Evolutionary conservation across 2,888 invertebrate species (phyloP), one percentile per base, ranked within the genome.

Genomic region (Drosophila putrida): DNA sequence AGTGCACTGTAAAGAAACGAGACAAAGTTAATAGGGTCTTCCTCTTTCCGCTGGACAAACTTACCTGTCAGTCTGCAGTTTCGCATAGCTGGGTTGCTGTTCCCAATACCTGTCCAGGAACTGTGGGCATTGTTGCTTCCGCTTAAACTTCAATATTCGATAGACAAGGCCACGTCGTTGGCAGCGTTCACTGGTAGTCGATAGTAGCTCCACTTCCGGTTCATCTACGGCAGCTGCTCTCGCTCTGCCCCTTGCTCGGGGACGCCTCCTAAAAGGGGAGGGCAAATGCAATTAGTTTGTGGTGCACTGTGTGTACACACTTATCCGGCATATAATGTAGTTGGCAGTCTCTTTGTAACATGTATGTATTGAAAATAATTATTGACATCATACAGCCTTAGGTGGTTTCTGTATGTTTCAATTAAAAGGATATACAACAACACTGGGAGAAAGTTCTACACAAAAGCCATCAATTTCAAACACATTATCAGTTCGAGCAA

Each of bases 61-160:
- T 55, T 15, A 82, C 88, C 72, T 74, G 53, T 81, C 81, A 50
- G 75, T 88, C 57, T 82, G 90, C 36, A 92, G 77, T 77, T 91
- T 90, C 57, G 91, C 88, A 68, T 92, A 92, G 73, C 88, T 90
- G 46, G 86, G 90, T 54, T 90, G 89, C 35, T 83, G 88, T 41
- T 91, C 90, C 90, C 91, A 90, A 71, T 92, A 91, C 41, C 85
- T 90, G 47, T 92, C 91, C 39, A 92, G 80, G 69, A 92, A 91
- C 49, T 92, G 90, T 38, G 91, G 88, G 33, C 78, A 88, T 55
- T 75, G 88, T 27, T 73, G 66, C 67, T 78, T 72, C 44, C 84
- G 50, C 39, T 85, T 85, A 53, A 78, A 82, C 50, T 75, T 79
- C 15, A 84, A 50, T 63, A 84, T 88, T 54, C 83, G 85, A 67